Base-by-base conservation (phyloP, 2,113 vertebrate genomes). In the Actenoides hombroni region DNA sequence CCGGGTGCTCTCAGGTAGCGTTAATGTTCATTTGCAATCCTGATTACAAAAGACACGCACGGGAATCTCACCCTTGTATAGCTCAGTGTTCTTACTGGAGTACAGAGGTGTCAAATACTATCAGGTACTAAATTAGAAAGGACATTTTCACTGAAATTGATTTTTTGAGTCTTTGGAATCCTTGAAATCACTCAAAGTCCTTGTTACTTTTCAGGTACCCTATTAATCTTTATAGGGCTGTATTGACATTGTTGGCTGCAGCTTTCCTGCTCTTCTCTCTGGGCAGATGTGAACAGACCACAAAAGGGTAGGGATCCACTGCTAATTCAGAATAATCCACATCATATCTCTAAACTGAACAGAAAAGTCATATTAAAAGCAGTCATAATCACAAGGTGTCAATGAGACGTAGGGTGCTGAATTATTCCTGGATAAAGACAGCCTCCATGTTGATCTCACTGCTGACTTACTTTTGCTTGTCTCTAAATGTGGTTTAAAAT, bases 91-190 rank as follows among this genome's bases (percentile, higher is more conserved):
- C 78, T 65, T 64, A 92, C 26, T 90, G 56, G 29, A 83, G 73
- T 81, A 95, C 84, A 88, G 70, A 79, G 89, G 84, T 97, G 97
- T 96, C 96, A 97, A 95, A 96, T 97, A 80, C 84, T 91, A 95
- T 96, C 92, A 97, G 95, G 86, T 94, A 94, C 95, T 96, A 98
- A 98, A 98, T 97, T 98, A 98, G 96, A 95, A 97, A 97, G 98
- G 97, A 92, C 94, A 91, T 97, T 98, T 98, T 98, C 97, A 98
- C 85, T 89, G 84, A 97, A 98, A 98, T 98, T 97, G 98, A 99
- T 98, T 98, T 96, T 90, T 97, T 76, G 88, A 97, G 91, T 91
- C 95, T 97, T 95, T 92, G 49, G 96, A 98, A 97, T 98, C 97
- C 97, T 98, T 95, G 93, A 98, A 98, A 98, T 97, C 95, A 96